Conservation (phyloP, 2,888 invertebrate genomes). For the Chrysina gloriosa region DNA sequence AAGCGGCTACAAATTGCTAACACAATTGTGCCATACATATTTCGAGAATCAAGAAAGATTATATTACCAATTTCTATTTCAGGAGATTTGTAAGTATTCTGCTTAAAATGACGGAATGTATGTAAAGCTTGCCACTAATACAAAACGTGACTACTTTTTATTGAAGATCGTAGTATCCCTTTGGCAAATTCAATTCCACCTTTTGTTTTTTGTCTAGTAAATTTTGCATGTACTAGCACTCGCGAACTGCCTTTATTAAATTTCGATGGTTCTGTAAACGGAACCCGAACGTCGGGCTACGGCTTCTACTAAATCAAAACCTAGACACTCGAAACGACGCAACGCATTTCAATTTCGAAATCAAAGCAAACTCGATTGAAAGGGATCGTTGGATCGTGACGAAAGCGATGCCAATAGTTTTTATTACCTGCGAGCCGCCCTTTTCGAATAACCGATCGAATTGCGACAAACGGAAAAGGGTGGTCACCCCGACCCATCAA, state of each 20-base stretch:
- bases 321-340: slow-evolving; percentile 8
- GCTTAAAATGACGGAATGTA: no score
- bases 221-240: neutral
- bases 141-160: no score
- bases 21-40: no score
- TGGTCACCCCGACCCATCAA: neutral
- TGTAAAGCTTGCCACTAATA: no score
- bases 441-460: slow-evolving; percentile 23
- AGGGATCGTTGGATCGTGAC: slow-evolving; percentile 27
- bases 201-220: neutral
- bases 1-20: no score
- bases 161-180: no score
- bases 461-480: slow-evolving; percentile 21
- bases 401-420: slow-evolving; percentile 32
- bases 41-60: no score
- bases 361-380: slow-evolving; percentile 29
- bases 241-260: neutral
- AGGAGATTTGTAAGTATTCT: no score
- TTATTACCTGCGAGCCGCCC: slow-evolving; percentile 33
- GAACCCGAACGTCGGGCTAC: neutral
- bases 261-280: neutral
- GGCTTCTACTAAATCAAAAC: slow-evolving; percentile 24
- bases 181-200: no score
- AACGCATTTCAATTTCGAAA: slow-evolving; percentile 30
- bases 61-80: no score